Evolutionary conservation across 2,113 vertebrate species (phyloP).

Genomic region (Synchiropus splendidus): DNA sequence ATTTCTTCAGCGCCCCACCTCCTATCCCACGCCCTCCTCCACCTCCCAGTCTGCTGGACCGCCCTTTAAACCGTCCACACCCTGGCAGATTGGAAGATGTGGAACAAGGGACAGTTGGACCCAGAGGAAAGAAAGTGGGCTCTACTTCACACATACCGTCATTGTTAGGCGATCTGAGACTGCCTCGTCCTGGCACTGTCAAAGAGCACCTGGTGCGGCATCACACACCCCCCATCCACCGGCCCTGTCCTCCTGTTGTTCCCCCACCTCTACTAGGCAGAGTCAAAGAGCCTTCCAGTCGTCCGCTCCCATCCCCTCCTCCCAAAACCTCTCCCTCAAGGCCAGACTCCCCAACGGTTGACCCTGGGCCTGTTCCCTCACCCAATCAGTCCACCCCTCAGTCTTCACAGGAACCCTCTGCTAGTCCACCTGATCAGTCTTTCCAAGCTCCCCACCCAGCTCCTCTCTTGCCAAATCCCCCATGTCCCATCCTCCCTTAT

Average conservation of each 20-base stretch:
- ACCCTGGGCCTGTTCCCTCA: slow-evolving; percentile 19
- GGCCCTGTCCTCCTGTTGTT: slow-evolving; percentile 51
- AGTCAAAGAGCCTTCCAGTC: slow-evolving; percentile 62
- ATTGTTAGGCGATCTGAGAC: slow-evolving; percentile 50
- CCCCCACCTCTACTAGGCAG: slow-evolving; percentile 65
- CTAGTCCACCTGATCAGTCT: slow-evolving; percentile 40
- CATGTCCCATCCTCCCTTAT: slow-evolving; percentile 62
- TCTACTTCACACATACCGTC: slow-evolving; percentile 54
- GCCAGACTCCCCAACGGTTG: slow-evolving; percentile 53
- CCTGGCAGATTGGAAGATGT: slow-evolving; percentile 36
- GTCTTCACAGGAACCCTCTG: slow-evolving; percentile 32
- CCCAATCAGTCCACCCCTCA: slow-evolving; percentile 11
- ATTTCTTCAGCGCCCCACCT: slow-evolving; percentile 42
- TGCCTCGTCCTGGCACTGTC: slow-evolving; percentile 73
- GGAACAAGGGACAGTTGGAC: slow-evolving; percentile 34
- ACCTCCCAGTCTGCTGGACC: slow-evolving; percentile 64
- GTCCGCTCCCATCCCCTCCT: slow-evolving; percentile 39
- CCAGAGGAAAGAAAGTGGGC: slow-evolving; percentile 31
- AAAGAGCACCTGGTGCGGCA: slow-evolving; percentile 75
- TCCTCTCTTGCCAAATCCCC: slow-evolving; percentile 62
- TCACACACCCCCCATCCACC: slow-evolving; percentile 64
- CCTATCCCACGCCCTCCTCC: slow-evolving; percentile 49
- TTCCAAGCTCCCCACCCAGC: slow-evolving; percentile 35
- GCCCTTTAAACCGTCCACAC: slow-evolving; percentile 56
- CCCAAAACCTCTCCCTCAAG: slow-evolving; percentile 49